Conservation (phyloP, 1,140 invertebrate species). For the Pantala flavescens region DNA sequence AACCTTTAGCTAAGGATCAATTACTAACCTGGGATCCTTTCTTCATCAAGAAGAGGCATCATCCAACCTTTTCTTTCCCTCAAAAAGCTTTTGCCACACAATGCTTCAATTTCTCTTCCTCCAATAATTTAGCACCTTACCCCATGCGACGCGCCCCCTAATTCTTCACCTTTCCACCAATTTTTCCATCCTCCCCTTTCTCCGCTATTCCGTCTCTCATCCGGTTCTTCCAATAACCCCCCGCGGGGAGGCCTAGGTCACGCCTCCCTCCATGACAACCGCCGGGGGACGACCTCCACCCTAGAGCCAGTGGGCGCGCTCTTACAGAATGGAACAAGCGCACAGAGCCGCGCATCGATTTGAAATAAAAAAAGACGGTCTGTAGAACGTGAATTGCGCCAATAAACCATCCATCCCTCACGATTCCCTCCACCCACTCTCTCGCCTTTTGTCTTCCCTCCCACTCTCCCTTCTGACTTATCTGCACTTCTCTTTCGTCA, state of each 20-base stretch:
- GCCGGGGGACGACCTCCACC: neutral
- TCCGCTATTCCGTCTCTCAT: neutral
- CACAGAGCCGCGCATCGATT: neutral
- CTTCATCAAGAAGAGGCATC: no score
- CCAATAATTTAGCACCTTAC: no score
- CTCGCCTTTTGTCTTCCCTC: neutral
- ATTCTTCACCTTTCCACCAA: neutral
- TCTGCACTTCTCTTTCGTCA: neutral
- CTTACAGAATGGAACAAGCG: neutral
- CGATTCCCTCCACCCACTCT: neutral
- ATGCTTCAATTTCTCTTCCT: no score
- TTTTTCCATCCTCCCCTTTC: neutral
- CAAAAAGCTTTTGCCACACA: no score
- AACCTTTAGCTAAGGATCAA: no score
- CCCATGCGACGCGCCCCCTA: no score
- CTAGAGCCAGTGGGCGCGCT: neutral
- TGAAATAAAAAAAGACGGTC: neutral
- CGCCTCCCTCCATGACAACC: neutral
- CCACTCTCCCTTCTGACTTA: neutral
- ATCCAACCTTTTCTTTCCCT: no score
- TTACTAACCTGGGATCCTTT: no score
- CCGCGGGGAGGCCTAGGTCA: neutral
- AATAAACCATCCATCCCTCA: conserved; percentile 9
- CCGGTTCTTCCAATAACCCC: neutral
- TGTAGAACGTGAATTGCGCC: conserved; percentile 7